Conservation (phyloP, 2,888 invertebrate species). For the Icerya purchasi region DNA sequence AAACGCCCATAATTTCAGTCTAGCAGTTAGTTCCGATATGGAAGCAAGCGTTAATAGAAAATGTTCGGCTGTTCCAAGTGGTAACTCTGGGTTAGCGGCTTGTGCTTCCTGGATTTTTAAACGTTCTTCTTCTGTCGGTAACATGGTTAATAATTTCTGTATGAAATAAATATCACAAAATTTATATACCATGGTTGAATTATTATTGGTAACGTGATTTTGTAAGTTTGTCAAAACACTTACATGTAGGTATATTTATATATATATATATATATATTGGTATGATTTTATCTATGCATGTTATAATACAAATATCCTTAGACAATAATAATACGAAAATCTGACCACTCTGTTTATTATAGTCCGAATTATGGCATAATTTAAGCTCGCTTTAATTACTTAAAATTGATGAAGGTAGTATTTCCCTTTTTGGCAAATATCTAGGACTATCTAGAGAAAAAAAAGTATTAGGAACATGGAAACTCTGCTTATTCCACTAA, state of each 20-base stretch:
- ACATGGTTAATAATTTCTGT: slow-evolving; percentile 82
- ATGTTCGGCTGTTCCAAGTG: slow-evolving; percentile 90
- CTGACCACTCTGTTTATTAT: too few relatives aligned
- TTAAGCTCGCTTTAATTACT: too few relatives aligned
- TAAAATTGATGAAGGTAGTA: too few relatives aligned
- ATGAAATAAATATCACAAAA: slow-evolving; percentile 16
- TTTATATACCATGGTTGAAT: neutral
- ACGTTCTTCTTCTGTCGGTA: slow-evolving; percentile 91
- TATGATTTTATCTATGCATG: too few relatives aligned
- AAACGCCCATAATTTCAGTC: slow-evolving; percentile 93
- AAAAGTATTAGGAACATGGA: too few relatives aligned
- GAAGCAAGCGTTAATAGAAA: slow-evolving; percentile 90
- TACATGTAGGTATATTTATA: neutral
- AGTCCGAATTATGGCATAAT: too few relatives aligned
- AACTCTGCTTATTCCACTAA: too few relatives aligned
- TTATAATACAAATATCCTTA: too few relatives aligned
- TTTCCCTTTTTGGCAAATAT: too few relatives aligned
- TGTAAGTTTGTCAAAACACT: neutral
- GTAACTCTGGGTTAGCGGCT: slow-evolving; percentile 70
- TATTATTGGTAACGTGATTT: neutral
- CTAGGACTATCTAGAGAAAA: too few relatives aligned
- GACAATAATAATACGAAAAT: too few relatives aligned
- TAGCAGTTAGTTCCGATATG: slow-evolving; percentile 79
- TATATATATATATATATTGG: too few relatives aligned
- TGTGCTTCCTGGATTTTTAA: slow-evolving; percentile 92